Percentiles rank a stretch among this genome's conserved stretches.
These are phyloP conservation scores for Trogon surrucura DNA, from an alignment of 2,113 vertebrate species.

Conservation along the genomic window DNA sequence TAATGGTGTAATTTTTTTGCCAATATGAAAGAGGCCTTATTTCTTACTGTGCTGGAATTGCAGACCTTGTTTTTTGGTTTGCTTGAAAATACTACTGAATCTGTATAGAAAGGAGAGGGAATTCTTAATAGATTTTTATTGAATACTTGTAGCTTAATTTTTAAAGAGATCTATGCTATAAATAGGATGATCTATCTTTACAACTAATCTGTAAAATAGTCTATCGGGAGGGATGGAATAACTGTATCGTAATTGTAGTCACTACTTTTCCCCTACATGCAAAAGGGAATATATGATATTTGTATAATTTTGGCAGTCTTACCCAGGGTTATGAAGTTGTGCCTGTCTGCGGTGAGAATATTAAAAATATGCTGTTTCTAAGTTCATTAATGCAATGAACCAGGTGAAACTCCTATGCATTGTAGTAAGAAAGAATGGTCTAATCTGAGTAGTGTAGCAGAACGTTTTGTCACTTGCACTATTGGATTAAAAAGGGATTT, in stretches of 20 bases:
- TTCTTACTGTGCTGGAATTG: constrained; percentile 89
- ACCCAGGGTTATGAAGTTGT: constrained; percentile 88
- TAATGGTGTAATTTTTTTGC: constrained; percentile 80
- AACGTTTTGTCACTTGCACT: constrained; percentile 77
- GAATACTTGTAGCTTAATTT: constrained; percentile 80
- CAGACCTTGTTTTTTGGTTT: constrained; percentile 79
- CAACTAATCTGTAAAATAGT: constrained; percentile 80
- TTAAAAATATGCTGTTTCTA: constrained; percentile 73
- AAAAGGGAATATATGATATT: constrained; percentile 73
- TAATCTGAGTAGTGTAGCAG: constrained; percentile 6
- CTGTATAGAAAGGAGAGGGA: constrained; percentile 87
- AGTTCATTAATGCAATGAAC: constrained; percentile 51
- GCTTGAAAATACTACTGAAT: constrained; percentile 96
- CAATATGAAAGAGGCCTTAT: constrained; percentile 94
- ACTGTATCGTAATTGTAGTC: constrained; percentile 68
- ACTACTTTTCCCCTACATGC: constrained; percentile 59
- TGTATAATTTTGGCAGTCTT: constrained; percentile 80
- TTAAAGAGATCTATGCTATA: constrained; percentile 83
- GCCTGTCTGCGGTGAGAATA: constrained; percentile 84
- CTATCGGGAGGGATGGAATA: constrained; percentile 63
- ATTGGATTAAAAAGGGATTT: constrained; percentile 75
- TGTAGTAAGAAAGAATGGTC: neutral
- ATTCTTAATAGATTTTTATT: constrained; percentile 80
- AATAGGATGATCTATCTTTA: constrained; percentile 81
- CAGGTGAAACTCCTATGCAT: constrained; percentile 62